Base-by-base conservation (phyloP, 2,888 invertebrate species). In the Napeogenes sylphis region DNA sequence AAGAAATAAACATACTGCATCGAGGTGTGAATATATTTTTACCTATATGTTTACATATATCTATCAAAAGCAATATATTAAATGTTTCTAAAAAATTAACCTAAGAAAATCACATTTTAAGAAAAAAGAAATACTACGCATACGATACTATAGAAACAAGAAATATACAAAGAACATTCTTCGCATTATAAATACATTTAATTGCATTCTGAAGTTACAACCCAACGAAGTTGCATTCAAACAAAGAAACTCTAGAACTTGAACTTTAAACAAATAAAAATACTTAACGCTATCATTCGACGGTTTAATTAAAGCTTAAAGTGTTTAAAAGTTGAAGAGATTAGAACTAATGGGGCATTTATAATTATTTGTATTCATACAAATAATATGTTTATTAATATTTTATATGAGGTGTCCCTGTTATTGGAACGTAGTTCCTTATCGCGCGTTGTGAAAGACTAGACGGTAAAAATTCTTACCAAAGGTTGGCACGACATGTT, bases 221-320 rank as follows among this genome's bases (percentile, higher is more conserved):
- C 58, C 47, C 58, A 58, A 56, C 59, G 55, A 54, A 61, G 56
- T 57, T 61, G 51, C 10, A 42, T 42, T 42, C 54, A 55, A 58
- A 62, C 21, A 13, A 14, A 51, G 59, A 51, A 57, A 63, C 63
- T 56, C 42, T 51, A 30, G n/a, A n/a, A n/a, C n/a, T n/a, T n/a
- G 51, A 55, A 56, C 56, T 53, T 58, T 61, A 58, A 61, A 56
- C 64, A 61, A 64, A 58, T 57, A 61, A 58, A 58, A 64, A 64
- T 61, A 55, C 61, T 58, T 64, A 56, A 56, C 56, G 53, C 58
- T 55, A 64, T 58, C 64, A 64, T 61, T 64, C 56, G 64, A 64
- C 64, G 58, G 58, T 64, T 61, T 64, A 64, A 64, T 64, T 61
- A 64, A 64, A 61, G 58, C 64, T 64, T 64, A 33, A 59, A 64